Conservation (phyloP, 2,888 invertebrate genomes). For the Nephrotoma flavescens region DNA sequence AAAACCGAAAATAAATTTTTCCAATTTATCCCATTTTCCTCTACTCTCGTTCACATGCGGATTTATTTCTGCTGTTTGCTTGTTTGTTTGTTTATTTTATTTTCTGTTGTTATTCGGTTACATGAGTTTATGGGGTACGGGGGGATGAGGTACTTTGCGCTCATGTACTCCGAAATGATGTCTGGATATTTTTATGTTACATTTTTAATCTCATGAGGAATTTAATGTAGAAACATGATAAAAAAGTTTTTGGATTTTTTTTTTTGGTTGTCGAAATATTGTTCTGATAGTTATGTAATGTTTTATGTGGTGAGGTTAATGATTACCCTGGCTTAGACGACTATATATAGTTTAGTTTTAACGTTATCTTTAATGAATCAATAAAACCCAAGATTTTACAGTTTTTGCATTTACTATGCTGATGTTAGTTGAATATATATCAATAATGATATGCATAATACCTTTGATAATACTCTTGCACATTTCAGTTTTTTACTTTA, state of each 20-base stretch:
- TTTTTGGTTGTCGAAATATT: neutral
- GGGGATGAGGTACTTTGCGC: neutral
- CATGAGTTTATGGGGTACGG: neutral
- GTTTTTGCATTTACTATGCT: too few species aligned
- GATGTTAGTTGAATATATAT: too few species aligned
- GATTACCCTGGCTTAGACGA: neutral
- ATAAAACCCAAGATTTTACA: too few species aligned
- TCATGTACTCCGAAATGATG: neutral
- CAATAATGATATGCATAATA: too few species aligned
- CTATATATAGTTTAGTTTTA: too few species aligned
- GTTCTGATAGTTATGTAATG: neutral
- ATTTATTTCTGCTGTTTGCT: neutral
- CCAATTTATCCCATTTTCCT: neutral
- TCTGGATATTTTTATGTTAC: neutral
- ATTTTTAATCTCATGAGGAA: neutral
- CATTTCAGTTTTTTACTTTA: too few species aligned
- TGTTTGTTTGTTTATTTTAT: neutral
- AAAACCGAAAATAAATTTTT: neutral
- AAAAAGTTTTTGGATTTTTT: neutral
- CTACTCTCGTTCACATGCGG: neutral
- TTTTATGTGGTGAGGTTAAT: neutral
- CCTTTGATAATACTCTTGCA: too few species aligned
- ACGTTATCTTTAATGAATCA: too few species aligned
- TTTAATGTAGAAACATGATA: neutral
- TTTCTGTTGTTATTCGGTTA: too few species aligned